phyloP scores from a whole-genome alignment of 2,113 vertebrate species.

The Chlorocebus sabaeus region DNA sequence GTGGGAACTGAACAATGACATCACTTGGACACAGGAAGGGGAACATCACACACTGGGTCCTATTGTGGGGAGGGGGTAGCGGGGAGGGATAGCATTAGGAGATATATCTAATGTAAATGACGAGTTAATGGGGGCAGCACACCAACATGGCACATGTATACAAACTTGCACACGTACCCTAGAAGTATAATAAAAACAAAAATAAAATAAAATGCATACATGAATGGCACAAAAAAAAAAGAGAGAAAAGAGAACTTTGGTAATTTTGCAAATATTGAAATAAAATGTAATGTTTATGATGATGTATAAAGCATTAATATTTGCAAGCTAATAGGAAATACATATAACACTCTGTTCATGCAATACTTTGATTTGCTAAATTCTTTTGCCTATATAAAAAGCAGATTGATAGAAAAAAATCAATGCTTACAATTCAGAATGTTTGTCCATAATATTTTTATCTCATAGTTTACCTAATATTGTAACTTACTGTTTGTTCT shows the following conservation, averaged over 20 bases:
- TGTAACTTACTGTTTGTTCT: neutral
- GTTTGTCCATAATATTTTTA: neutral
- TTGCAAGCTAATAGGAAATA: neutral
- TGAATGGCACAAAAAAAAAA: too few species aligned
- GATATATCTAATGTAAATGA: too few species aligned
- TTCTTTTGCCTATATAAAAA: neutral
- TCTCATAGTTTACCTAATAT: neutral
- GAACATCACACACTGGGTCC: too few species aligned
- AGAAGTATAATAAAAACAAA: too few species aligned
- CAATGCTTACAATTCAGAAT: neutral
- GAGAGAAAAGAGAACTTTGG: neutral
- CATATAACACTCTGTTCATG: neutral
- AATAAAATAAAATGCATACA: too few species aligned
- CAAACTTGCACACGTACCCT: too few species aligned
- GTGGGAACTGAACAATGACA: too few species aligned
- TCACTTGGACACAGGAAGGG: too few species aligned
- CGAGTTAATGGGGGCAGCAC: too few species aligned
- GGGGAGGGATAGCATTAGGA: too few species aligned
- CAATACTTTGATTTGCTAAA: neutral
- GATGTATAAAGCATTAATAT: neutral
- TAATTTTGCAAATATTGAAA: neutral
- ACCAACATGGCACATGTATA: too few species aligned
- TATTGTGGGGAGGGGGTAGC: too few species aligned
- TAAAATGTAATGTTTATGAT: neutral
- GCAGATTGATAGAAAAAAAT: neutral